phyloP scores from a whole-genome alignment of 2,113 vertebrate genomes.

The Paralichthys olivaceus region DNA sequence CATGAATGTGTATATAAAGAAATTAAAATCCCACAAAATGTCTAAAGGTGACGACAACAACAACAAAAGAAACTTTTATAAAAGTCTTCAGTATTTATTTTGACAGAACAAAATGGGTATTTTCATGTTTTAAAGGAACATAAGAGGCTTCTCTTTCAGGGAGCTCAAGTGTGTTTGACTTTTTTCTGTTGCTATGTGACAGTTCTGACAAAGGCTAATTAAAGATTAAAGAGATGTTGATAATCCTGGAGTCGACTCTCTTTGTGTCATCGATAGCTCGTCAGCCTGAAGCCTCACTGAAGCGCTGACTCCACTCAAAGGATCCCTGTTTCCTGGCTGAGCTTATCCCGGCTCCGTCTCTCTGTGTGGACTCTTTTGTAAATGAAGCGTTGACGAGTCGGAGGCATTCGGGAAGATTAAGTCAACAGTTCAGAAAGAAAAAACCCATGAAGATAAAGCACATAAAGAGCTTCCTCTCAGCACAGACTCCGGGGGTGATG shows the following conservation, averaged over 20 bases:
- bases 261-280: constrained; percentile 27
- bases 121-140: constrained; percentile 75
- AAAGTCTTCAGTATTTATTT: constrained; percentile 80
- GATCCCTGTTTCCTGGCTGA: background rate
- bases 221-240: constrained; percentile 73
- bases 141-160: constrained; percentile 74
- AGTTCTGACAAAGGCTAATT: constrained; percentile 79
- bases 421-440: constrained; percentile 11
- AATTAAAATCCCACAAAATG: constrained; percentile 45
- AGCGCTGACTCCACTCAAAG: background rate
- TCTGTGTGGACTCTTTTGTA: constrained; percentile 8
- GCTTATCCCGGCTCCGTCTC: background rate
- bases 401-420: constrained; percentile 25
- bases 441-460: constrained; percentile 8
- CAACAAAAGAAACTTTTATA: constrained; percentile 49
- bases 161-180: constrained; percentile 74
- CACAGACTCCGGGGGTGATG: background rate
- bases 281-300: constrained; percentile 14
- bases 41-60: constrained; percentile 32
- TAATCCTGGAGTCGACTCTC: constrained; percentile 44
- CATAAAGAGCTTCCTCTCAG: background rate
- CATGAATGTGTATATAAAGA: constrained; percentile 76
- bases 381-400: background rate
- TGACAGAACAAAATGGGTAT: constrained; percentile 78
- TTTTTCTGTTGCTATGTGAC: constrained; percentile 84